Conservation (phyloP, 2,797 vertebrate species). For the Hipposideros larvatus region DNA sequence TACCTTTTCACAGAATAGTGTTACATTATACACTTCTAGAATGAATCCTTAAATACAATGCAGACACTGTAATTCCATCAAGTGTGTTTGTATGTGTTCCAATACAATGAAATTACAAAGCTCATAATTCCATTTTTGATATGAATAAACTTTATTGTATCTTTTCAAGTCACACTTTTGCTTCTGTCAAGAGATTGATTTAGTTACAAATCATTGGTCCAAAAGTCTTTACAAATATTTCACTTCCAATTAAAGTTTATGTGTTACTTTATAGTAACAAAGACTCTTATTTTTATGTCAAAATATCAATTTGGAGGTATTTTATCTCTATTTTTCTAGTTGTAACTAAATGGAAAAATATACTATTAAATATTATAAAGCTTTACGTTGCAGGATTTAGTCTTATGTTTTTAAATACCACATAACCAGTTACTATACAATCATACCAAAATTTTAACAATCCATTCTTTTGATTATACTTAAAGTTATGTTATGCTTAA, state of each 20-base stretch:
- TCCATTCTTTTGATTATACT: background rate
- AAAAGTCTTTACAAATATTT: background rate
- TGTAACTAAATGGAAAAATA: constrained; percentile 22
- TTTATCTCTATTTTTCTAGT: constrained; percentile 31
- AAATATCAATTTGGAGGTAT: background rate
- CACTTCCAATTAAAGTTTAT: background rate
- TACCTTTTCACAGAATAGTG: background rate
- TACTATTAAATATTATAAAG: background rate
- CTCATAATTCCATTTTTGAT: constrained; percentile 33
- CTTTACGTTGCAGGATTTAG: constrained; percentile 36
- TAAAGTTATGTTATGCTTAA: background rate
- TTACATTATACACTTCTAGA: constrained; percentile 15
- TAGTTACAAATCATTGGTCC: background rate
- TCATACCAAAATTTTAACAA: background rate
- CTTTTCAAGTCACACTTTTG: background rate
- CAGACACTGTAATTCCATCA: background rate
- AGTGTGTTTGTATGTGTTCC: background rate
- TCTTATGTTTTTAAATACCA: constrained; percentile 49
- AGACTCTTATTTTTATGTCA: constrained; percentile 42
- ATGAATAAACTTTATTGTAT: background rate
- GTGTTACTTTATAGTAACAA: background rate
- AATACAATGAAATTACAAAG: constrained; percentile 31
- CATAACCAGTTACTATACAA: background rate
- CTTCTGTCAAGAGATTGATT: background rate
- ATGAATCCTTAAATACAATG: background rate